Evolutionary conservation across 2,113 vertebrate species (phyloP), one percentile per base, ranked within the genome.

Genomic region (Turdus rufiventris): DNA sequence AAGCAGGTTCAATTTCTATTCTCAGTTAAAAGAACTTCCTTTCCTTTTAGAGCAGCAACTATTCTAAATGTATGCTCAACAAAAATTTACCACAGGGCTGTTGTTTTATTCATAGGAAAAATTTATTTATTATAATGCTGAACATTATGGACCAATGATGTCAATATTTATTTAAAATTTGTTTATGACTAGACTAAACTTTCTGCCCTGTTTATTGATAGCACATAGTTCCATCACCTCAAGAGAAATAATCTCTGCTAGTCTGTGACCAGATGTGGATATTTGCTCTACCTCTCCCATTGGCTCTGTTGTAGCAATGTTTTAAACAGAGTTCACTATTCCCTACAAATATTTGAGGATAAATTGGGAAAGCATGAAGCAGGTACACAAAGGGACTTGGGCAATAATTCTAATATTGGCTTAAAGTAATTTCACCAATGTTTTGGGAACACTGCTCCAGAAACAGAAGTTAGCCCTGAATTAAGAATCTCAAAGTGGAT

Each of bases 121-220:
- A 26, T 0, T 3, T 75, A 85, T 72, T 89, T 93, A 56, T 88
- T 80, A 54, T 58, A 79, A 79, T 70, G 12, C 4, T 77, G 67
- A 70, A n/a, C 7, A 51, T 86, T 68, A 77, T 51, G 57, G 33
- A 71, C 38, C 12, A 43, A 34, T 28, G n/a, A 17, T 40, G 43
- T 40, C 62, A 83, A 88, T 63, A 94, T 91, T 89, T 95, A 72
- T 91, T 80, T 91, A 75, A 87, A 75, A 88, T 72, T 94, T 93
- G 43, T 93, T 94, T 89, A 85, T 67, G 63, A 18, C 58, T 85
- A 96, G 94, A 95, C 93, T 96, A 95, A 95, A 95, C 91, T 62
- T 87, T 78, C 88, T 93, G 33, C 34, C 54, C 15, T 93, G 74
- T 85, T 95, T 97, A 94, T 93, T 68, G 89, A 76, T 40, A 79